Evolutionary conservation across 2,113 vertebrate species (phyloP).

Genomic region (Labeo rohita): DNA sequence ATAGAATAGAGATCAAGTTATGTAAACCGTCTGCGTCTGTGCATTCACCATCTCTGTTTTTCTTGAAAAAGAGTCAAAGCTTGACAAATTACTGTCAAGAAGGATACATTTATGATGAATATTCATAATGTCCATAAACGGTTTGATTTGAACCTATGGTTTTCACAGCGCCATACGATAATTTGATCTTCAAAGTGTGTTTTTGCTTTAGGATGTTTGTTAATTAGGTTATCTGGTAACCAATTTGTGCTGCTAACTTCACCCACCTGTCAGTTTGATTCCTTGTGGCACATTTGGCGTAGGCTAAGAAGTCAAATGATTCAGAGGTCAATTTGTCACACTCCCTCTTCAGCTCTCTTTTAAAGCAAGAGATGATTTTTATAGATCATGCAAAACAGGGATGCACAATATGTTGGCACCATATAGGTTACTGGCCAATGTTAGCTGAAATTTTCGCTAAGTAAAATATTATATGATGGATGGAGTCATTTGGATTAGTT

Average conservation of each 20-base stretch:
- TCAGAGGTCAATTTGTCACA: neutral
- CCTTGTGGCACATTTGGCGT: conserved; percentile 4
- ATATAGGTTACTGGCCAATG: neutral
- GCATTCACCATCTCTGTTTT: neutral
- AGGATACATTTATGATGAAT: conserved; percentile 26
- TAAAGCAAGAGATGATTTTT: neutral
- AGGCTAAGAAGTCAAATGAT: conserved; percentile 57
- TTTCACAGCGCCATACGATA: conserved; percentile 21
- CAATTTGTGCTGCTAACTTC: conserved; percentile 1
- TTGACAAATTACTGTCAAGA: conserved; percentile 19
- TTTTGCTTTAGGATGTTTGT: conserved; percentile 34
- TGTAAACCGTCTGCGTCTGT: neutral
- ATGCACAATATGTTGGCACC: neutral
- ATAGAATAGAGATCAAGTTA: neutral
- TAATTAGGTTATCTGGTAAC: conserved; percentile 27
- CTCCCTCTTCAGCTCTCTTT: neutral
- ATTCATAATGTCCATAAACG: conserved; percentile 31
- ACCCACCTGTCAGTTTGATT: conserved; percentile 26
- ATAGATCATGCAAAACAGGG: neutral
- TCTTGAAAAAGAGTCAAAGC: conserved; percentile 2
- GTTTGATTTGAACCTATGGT: conserved; percentile 18
- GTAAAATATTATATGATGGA: too few relatives aligned
- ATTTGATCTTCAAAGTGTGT: neutral
- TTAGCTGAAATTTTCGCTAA: too few relatives aligned
- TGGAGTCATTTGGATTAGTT: too few relatives aligned